Base-by-base conservation (phyloP, 2,888 invertebrate genomes). In the Melitaea athalia region DNA sequence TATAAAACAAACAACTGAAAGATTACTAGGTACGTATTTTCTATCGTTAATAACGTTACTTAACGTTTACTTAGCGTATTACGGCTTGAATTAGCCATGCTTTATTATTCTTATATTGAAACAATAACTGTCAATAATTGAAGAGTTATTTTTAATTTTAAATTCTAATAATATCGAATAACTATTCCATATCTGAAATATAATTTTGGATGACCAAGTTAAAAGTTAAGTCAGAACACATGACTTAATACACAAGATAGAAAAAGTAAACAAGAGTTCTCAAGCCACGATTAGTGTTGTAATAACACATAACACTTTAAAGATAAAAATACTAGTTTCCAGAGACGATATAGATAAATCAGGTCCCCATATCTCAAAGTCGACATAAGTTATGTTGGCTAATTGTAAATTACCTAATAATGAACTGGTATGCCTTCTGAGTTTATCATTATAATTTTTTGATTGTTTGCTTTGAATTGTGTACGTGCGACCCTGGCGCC, bases 381-480 rank as follows among this genome's bases (percentile, higher is more conserved):
- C 38, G 14, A 49, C 47, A 49, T 49, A n/a, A 49, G 47, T 63
- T n/a, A 66, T 68, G 69, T 71, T 61, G 67, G 70, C 67, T 72
- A 74, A 72, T 71, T 72, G 64, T 52, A 55, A 43, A 45, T 31
- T 43, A n/a, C 33, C 61, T 64, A 70, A 69, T 63, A 68, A 64
- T 68, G 70, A 73, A 72, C 71, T 59, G 69, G 71, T 72, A 67
- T 63, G 66, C 74, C 77, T 76, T 75, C 76, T 63, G 68, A 69
- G 63, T 33, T 33, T 74, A 77, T 80, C 81, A 84, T 87, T 84
- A 82, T 87, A 83, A 84, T 85, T 83, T 85, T 86, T 86, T 85
- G 86, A 85, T 85, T 86, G 86, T 87, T 86, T 84, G 84, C 80
- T 80, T 73, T 80, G 80, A 81, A 78, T 78, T 75, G 80, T 72